Base-by-base conservation (phyloP, 2,113 vertebrate species). In the Microtus montanus region DNA sequence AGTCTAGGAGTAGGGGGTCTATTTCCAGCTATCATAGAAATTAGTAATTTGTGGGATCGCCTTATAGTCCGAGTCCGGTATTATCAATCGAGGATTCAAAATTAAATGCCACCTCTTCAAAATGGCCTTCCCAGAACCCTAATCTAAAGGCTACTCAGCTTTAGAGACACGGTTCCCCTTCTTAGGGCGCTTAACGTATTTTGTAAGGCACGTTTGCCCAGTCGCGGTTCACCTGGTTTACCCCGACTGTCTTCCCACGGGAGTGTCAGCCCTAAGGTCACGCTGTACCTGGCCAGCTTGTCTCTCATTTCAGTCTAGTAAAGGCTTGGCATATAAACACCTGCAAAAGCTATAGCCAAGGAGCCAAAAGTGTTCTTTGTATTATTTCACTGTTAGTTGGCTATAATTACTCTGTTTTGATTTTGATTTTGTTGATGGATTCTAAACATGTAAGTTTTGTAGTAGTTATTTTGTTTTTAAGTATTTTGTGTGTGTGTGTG, bases 1-100 rank as follows among this genome's bases (percentile, higher is more conserved):
- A 74, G 38, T 74, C 35, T 88, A 49, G 75, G 35, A 28, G 70
- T 19, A 38, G 80, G 73, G 93, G 70, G 28, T 49, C 52, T 7
- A 35, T 14, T 90, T 77, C 17, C 5, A 70, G 24, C n/a, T 64
- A 49, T 83, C 15, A 47, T 3, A 41, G 79, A 91, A 92, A 92
- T 0, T 24, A 89, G 71, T 52, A 92, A 75, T 80, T 89, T 87
- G 91, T 30, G 64, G 66, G 64, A 47, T 74, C n/a, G 41, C 73
- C 33, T 49, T 70, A 89, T 2, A 64, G 83, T 58, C 63, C 38
- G 78, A 94, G 77, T 79, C 24, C 38, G 73, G 87, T 91, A 19
- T 93, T 61, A 80, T 66, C 64, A 78, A 44, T 19, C 28, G 61
- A 85, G 30, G 64, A 87, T 20, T 92, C 47, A 86, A 35, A 64